Evolutionary conservation across 1,140 invertebrate species (phyloP).

Genomic region (Nylanderia fulva): DNA sequence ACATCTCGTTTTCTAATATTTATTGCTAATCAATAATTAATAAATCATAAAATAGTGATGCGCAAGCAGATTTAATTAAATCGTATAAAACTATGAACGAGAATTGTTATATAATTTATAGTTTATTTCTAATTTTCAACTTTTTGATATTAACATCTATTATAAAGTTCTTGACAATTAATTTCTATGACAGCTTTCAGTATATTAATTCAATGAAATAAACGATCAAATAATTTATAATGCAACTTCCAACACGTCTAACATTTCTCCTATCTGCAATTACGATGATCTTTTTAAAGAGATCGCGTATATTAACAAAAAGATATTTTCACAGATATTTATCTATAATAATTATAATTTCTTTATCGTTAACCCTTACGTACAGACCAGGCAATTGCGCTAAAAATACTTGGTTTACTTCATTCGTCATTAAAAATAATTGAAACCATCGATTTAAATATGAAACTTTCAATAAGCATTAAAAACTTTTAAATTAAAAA

Average conservation of each 20-base stretch:
- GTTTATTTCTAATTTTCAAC: neutral
- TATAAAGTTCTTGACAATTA: neutral
- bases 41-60: neutral
- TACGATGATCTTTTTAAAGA: neutral
- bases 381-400: neutral
- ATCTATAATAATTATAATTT: constrained; percentile 4
- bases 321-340: neutral
- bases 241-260: constrained; percentile 6
- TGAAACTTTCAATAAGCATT: neutral
- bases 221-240: constrained; percentile 41
- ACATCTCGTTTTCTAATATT: neutral
- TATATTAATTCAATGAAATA: constrained; percentile 7
- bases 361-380: constrained; percentile 10
- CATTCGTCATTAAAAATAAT: no score
- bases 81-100: neutral
- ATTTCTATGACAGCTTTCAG: neutral
- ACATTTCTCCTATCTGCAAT: neutral
- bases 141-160: neutral
- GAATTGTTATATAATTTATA: neutral
- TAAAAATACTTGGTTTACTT: neutral
- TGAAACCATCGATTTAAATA: neutral
- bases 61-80: neutral
- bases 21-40: neutral
- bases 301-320: constrained; percentile 8
- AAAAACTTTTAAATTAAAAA: neutral